Conservation (phyloP, 2,888 invertebrate genomes). For the Drosophila hawaiiensis region DNA sequence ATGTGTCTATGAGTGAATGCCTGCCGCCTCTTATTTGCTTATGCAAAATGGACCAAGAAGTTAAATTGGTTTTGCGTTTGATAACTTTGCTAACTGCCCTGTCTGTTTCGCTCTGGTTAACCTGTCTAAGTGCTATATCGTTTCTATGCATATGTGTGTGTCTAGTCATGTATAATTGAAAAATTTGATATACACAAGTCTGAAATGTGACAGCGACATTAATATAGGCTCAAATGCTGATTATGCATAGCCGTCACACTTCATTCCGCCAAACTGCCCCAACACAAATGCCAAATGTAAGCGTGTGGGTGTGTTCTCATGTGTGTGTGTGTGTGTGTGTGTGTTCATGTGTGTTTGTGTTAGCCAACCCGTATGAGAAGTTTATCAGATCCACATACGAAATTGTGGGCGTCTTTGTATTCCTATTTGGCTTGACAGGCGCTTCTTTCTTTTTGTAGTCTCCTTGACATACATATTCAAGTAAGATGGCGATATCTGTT, state of each 20-base stretch:
- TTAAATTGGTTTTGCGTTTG: constrained; percentile 78
- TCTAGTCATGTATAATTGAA: constrained; percentile 44
- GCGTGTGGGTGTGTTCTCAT: background rate
- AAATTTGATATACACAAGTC: constrained; percentile 46
- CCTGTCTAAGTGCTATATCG: constrained; percentile 50
- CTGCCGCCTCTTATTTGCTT: constrained; percentile 67
- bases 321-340: background rate
- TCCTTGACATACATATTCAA: constrained; percentile 8
- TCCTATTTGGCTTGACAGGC: constrained; percentile 52
- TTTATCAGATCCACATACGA: constrained; percentile 20
- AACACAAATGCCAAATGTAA: constrained; percentile 38
- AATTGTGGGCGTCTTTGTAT: constrained; percentile 60
- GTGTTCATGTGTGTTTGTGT: background rate
- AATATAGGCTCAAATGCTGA: constrained; percentile 65
- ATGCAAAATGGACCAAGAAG: constrained; percentile 73
- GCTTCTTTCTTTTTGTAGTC: constrained; percentile 35
- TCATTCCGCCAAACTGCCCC: constrained; percentile 14
- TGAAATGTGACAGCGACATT: constrained; percentile 45
- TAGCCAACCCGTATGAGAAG: constrained; percentile 6
- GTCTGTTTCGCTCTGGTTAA: constrained; percentile 53
- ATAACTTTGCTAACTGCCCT: constrained; percentile 65
- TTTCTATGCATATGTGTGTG: constrained; percentile 28
- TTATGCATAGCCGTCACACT: constrained; percentile 49
- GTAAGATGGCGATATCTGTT: constrained; percentile 2
- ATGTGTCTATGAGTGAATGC: constrained; percentile 2